A percentile compares a stretch with the other conserved stretches of the same genome.
Evolutionary conservation across 2,888 invertebrate genomes (phyloP).

Genomic region (Helleia helle): DNA sequence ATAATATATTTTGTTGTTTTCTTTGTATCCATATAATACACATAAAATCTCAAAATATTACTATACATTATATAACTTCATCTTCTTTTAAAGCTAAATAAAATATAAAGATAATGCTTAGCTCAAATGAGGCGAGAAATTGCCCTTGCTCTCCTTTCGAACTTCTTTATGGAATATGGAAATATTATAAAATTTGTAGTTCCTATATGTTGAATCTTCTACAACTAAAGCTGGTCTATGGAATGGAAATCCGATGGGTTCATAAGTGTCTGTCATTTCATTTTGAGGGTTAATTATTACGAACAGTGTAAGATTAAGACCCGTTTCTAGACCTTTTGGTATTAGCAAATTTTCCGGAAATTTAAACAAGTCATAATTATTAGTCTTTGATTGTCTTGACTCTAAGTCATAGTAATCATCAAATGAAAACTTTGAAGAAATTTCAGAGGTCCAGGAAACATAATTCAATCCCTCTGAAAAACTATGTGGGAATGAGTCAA

Average conservation of each 20-base stretch:
- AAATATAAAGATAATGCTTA: constrained; percentile 19
- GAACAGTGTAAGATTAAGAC: constrained; percentile 52
- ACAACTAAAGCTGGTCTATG: constrained; percentile 36
- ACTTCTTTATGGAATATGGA: constrained; percentile 42
- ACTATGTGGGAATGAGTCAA: constrained; percentile 37
- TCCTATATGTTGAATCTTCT: constrained; percentile 29
- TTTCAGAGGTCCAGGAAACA: constrained; percentile 41
- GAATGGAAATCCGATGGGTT: constrained; percentile 59
- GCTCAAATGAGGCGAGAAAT: constrained; percentile 43
- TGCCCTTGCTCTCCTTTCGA: constrained; percentile 27
- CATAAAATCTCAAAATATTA: too few species aligned
- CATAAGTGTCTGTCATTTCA: constrained; percentile 25
- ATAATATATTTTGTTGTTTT: constrained; percentile 1
- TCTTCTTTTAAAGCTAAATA: too few species aligned
- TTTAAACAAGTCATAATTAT: constrained; percentile 42
- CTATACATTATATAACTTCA: too few species aligned
- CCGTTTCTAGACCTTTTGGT: constrained; percentile 45
- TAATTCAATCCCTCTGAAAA: constrained; percentile 41
- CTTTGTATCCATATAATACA: background rate
- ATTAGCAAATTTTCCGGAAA: constrained; percentile 52
- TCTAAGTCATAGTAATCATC: constrained; percentile 40
- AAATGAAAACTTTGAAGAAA: constrained; percentile 34
- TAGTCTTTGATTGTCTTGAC: constrained; percentile 22
- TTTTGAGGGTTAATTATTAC: constrained; percentile 41
- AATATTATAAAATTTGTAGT: constrained; percentile 53